A percentile compares a stretch with the other conserved stretches of the same genome.
These are phyloP conservation scores for Pinctada fucata DNA, from an alignment of 2,888 invertebrate genomes.

Conservation along the genomic window DNA sequence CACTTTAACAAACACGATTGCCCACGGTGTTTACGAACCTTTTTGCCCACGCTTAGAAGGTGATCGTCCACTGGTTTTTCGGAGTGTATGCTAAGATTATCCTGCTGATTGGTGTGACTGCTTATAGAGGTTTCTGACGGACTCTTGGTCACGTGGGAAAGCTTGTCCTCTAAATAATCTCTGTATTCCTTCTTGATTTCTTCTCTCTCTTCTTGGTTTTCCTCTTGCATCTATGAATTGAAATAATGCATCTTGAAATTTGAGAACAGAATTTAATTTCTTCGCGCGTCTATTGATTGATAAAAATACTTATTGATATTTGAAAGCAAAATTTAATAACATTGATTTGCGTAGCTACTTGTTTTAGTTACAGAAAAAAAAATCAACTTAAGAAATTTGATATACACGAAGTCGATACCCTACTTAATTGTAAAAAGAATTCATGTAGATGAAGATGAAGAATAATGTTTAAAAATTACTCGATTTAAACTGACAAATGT, in stretches of 20 bases:
- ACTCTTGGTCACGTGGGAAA: slow-evolving; percentile 83
- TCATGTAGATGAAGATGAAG: too few relatives aligned
- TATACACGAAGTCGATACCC: too few relatives aligned
- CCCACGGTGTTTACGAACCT: slow-evolving; percentile 1
- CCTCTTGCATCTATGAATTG: slow-evolving; percentile 50
- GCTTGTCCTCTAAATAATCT: slow-evolving; percentile 47
- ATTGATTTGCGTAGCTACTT: neutral
- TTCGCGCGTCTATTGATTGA: too few relatives aligned
- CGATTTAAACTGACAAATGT: too few relatives aligned
- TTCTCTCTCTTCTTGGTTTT: slow-evolving; percentile 48
- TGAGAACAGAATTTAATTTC: too few relatives aligned
- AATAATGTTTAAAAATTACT: too few relatives aligned
- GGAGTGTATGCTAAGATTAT: slow-evolving; percentile 86
- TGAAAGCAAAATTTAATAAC: slow-evolving; percentile 1
- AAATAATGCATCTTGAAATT: too few relatives aligned
- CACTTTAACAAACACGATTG: too few relatives aligned
- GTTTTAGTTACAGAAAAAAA: neutral
- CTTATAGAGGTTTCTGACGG: slow-evolving; percentile 94
- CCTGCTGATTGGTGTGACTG: slow-evolving; percentile 80
- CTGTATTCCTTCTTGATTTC: slow-evolving; percentile 43
- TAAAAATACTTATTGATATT: neutral
- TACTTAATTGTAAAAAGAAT: too few relatives aligned
- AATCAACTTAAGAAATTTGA: too few relatives aligned
- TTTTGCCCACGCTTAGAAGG: slow-evolving; percentile 39
- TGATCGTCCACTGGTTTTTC: slow-evolving; percentile 54